Base-by-base conservation (phyloP, 2,888 invertebrate genomes). In the Andricus quercusramuli region DNA sequence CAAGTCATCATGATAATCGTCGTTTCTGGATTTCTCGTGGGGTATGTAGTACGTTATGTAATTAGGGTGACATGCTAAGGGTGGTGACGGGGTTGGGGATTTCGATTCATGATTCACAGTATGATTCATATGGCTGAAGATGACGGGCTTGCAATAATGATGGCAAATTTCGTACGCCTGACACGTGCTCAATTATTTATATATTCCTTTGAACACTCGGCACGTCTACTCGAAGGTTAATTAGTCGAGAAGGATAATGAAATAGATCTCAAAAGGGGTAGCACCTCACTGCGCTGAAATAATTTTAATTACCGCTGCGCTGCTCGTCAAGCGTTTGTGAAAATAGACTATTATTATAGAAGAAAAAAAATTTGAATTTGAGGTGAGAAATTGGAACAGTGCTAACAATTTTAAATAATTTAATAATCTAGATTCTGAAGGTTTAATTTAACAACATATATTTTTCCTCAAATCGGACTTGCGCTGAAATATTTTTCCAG, bases 1-100 rank as follows among this genome's bases (percentile, higher is more conserved):
- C 56, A 77, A 32, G 64, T 51, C 86, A 86, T 51, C 70, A 93
- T 93, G 93, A 91, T 93, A 85, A 91, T 92, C 86, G 93, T 91
- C 86, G 89, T 93, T 79, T 91, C 93, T 76, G 92, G 92, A 86
- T 92, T 92, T 85, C 85, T 93, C 86, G 90, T 90, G 87, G 92
- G 93, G 93, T 93, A 90, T 80, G 91, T 91, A 66, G 80, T 82
- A 81, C 83, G 82, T 83, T 78, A 81, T 70, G 29, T 25, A 29
- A 70, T 74, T 56, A 20, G 51, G 74, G 74, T 32, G 74, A 68
- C 32, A 74, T 32, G 29, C n/a, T 29, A 56, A 74, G 74, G 78
- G 78, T 78, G 78, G 66, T 62, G 78, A 47, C 77, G 59, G 44
- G 79, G 78, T 51, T 77, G 76, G 62, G 66, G 41, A 78, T 81